Evolutionary conservation across 2,113 vertebrate genomes (phyloP).

Genomic region (Pterocles burchelli): DNA sequence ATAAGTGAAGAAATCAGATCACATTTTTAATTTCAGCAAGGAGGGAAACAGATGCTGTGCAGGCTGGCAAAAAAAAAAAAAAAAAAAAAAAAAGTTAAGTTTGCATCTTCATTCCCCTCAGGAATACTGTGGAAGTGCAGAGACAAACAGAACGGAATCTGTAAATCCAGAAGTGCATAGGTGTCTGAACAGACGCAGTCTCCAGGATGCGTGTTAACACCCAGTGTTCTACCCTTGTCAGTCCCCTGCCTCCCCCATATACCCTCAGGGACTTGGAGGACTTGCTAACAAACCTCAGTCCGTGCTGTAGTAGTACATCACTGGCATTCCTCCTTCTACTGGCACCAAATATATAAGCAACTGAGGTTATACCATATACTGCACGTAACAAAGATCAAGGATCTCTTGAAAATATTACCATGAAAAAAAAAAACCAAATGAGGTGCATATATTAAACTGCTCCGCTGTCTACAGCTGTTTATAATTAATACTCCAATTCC

Average conservation of each 20-base stretch:
- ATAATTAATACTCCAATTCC: background rate
- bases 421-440: background rate
- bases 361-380: background rate
- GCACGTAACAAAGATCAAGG: background rate
- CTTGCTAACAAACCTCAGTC: background rate
- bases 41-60: background rate
- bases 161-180: background rate
- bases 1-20: background rate
- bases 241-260: background rate
- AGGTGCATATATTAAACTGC: background rate
- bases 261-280: background rate
- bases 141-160: background rate
- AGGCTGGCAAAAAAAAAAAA: background rate
- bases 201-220: accelerated
- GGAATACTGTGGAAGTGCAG: background rate
- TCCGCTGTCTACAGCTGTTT: background rate
- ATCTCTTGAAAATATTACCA: background rate
- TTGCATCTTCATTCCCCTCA: background rate
- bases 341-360: background rate
- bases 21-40: background rate
- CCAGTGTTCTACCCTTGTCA: background rate
- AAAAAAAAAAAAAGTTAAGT: background rate
- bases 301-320: background rate
- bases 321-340: background rate
- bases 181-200: background rate